Evolutionary conservation across 2,888 invertebrate species (phyloP), one percentile per base, ranked within the genome.

Genomic region (Gymnoscelis rufifasciata): DNA sequence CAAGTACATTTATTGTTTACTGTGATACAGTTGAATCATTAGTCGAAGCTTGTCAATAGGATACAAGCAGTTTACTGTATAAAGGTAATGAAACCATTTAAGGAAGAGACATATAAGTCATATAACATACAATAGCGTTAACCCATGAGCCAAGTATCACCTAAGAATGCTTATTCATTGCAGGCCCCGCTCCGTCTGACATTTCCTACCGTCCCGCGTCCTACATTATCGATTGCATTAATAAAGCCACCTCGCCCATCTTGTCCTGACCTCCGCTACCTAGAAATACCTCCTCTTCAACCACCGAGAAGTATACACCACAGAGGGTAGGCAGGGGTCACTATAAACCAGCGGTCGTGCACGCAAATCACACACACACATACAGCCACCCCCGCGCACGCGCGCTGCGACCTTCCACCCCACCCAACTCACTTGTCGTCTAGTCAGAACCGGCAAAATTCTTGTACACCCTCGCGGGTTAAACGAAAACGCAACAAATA

Each of bases 141-240:
- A 19, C 19, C 19, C 19, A 3, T 2, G 19, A 19, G n/a, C n/a
- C n/a, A n/a, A n/a, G n/a, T n/a, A n/a, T 19, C 19, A 19, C 19
- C 19, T 19, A 19, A 65, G 45, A 64, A 59, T 56, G 46, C 57
- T 15, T 15, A 61, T 71, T 56, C 71, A 70, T 67, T 68, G 72
- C 71, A 71, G 71, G 64, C 68, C 70, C 79, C 84, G 75, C 62
- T 71, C 64, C 63, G 82, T 86, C 84, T 86, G 86, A 84, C 80
- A 81, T 86, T 82, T 81, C 78, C 81, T 70, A 66, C 61, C 48
- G 41, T 42, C 71, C 70, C 75, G 69, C 72, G 68, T 68, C 76
- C 80, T 78, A 81, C 79, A 77, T 83, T 88, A 88, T 88, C 80
- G 87, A 88, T 88, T 86, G 77, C 78, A 77, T 78, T 79, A 78